Base-by-base conservation (phyloP, 2,113 vertebrate genomes). In the Shinisaurus crocodilurus region DNA sequence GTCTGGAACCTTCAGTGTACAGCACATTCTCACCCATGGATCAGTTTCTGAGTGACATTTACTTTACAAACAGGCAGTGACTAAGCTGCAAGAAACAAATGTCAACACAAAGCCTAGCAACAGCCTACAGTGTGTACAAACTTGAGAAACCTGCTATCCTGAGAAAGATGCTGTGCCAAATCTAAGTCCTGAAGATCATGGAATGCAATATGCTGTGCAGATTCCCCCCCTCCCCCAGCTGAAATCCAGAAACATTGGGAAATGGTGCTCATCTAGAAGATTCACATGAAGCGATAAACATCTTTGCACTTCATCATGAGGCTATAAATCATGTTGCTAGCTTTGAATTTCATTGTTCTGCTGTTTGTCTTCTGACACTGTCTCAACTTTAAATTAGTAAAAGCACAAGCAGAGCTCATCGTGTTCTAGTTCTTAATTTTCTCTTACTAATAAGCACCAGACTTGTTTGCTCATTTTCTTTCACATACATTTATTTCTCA, bases 331-430 rank as follows among this genome's bases (percentile, higher is more conserved):
- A 89, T 92, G 90, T 94, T 94, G 90, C 60, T 90, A 74, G 88
- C 90, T 96, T 96, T 92, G 94, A 77, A 95, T 94, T 86, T 60
- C 95, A 96, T 92, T 94, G 90, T 93, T 96, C 95, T 96, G 95
- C 86, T 95, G 87, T 95, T 95, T 94, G 92, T 96, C 94, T 96
- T 91, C 50, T 89, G 94, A 91, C 54, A 0, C 92, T 93, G 93
- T 94, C 94, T 93, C 94, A 95, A 92, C 70, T 96, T 96, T 95
- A 96, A 95, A 95, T 91, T 92, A 92, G n/a, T 91, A 96, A 97
- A 96, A 97, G 96, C 93, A 90, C 97, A 96, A 96, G 96, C 93
- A 90, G 93, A 95, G 97, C 96, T 96, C 94, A 96, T 97, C 96
- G 96, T 94, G 93, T 94, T 97, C 95, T 95, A 95, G 95, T 96